Evolutionary conservation across 2,113 vertebrate species (phyloP), one percentile per base, ranked within the genome.

Genomic region (Nasalis larvatus): DNA sequence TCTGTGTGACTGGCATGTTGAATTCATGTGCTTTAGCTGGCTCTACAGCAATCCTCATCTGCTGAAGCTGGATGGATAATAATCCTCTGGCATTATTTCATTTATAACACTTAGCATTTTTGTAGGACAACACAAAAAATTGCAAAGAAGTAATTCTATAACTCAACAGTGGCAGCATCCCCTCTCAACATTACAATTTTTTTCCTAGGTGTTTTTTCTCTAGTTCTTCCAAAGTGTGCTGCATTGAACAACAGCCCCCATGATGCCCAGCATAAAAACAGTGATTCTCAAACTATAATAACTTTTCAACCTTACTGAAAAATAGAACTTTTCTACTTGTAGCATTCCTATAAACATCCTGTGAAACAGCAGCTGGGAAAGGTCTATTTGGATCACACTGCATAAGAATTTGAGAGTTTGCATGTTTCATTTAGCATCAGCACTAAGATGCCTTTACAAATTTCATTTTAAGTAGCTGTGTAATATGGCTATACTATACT

Each of bases 381-480:
- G 63, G 42, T 60, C 81, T 81, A 16, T 81, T 56, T 60, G 58
- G 63, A 93, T 85, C 56, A 71, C 66, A 63, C 49, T 32, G 49
- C 42, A 4, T n/a, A 60, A 76, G 21, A 40, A 32, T 49, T 80
- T 74, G 68, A 82, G 89, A 74, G 47, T 92, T 42, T 49, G 27
- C 49, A 49, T 27, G 5, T 69, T 92, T 95, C 35, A 14, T 27
- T 90, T 95, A 91, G 85, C 7, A 49, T 73, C 1, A 69, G 40
- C 77, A 78, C 77, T 93, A 81, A 89, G 91, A 96, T 91, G 69
- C 40, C 54, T 83, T 77, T 25, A n/a, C 60, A 82, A 63, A 35
- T 25, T 69, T 82, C 27, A 84, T 60, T 96, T n/a, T 54, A 83
- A 76, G 21, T 56, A 68, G 73, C 40, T 85, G 4, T 60, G 30